Percentiles rank a stretch among this genome's conserved stretches.
phyloP scores from a whole-genome alignment of 2,113 vertebrate species.

The Trichomycterus rosablanca region DNA sequence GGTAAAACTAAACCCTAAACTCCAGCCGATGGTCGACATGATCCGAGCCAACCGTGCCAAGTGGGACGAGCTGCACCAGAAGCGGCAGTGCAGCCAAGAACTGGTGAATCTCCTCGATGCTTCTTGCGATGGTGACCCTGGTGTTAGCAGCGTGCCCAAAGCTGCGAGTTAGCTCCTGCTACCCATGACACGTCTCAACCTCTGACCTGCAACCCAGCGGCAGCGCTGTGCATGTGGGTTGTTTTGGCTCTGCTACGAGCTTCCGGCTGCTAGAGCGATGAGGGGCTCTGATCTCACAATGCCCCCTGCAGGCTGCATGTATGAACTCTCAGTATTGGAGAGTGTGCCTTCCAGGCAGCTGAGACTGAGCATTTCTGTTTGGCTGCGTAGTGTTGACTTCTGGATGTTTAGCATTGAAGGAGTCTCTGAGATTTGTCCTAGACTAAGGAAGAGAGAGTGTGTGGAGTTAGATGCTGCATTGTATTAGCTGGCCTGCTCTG shows the following conservation, averaged over 20 bases:
- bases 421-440: constrained; percentile 24
- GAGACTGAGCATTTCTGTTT: constrained; percentile 19
- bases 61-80: constrained; percentile 89
- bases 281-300: constrained; percentile 26
- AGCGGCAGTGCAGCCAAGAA: constrained; percentile 67
- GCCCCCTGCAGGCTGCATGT: constrained; percentile 26
- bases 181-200: constrained; percentile 14
- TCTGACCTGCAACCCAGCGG: constrained; percentile 47
- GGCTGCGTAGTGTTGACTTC: constrained; percentile 20
- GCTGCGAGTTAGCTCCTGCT: constrained; percentile 59
- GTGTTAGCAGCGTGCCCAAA: constrained; percentile 29
- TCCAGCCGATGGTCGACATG: constrained; percentile 91
- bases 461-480: constrained; percentile 28
- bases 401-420: constrained; percentile 13
- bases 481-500: no score
- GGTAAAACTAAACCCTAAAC: constrained; percentile 88
- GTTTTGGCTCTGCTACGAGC: constrained; percentile 62
- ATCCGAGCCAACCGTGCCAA: constrained; percentile 81
- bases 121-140: constrained; percentile 36
- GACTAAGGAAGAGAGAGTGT: constrained; percentile 30
- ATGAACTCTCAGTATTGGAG: constrained; percentile 10
- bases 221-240: constrained; percentile 61
- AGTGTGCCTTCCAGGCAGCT: constrained; percentile 22
- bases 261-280: constrained; percentile 24
- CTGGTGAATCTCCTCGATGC: constrained; percentile 39